Base-by-base conservation (phyloP, 2,113 vertebrate species). In the Nanorana parkeri region DNA sequence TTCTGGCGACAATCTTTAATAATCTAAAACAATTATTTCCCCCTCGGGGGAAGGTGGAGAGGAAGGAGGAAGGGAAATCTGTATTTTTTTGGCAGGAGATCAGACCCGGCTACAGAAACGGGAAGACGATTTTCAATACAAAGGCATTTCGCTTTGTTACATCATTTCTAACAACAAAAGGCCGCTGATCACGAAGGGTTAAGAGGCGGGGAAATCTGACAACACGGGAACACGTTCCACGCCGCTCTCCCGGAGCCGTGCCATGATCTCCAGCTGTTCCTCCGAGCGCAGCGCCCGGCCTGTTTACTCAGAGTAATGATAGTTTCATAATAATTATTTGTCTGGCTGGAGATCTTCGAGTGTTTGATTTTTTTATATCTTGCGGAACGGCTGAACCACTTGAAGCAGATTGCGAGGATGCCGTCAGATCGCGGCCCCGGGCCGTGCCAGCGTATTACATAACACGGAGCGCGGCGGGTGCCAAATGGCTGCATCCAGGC, bases 381-480 rank as follows among this genome's bases (percentile, higher is more conserved):
- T 36, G 1, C 29, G 77, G 60, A 63, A 61, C 69, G 16, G 13
- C 29, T 4, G 15, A 32, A 26, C 24, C 76, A 78, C 19, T 56
- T 58, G 77, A 79, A 68, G 66, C 66, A 51, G 29, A 52, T 36
- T 24, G 78, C 41, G n/a, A 55, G 64, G 17, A 23, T 7, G 52
- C 23, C 4, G 26, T 29, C 56, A 24, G 52, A 36, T 17, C 28
- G 32, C 3, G 26, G 78, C 21, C 19, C 78, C 29, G 67, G 36
- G 36, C 13, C 32, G 11, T 19, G 29, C 55, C 78, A 71, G 55
- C 32, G 69, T 47, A 71, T 80, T 80, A 80, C 78, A 80, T 80
- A 80, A 80, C 66, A 15, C 20, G 8, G 52, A 21, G 55, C 17
- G 54, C 2, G 55, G n/a, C 17, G 24, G 78, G 66, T 24, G 78